Percentiles rank a stretch among this genome's conserved stretches.
These are phyloP conservation scores for Oplegnathus fasciatus DNA, from an alignment of 2,113 vertebrate genomes.

Conservation along the genomic window DNA sequence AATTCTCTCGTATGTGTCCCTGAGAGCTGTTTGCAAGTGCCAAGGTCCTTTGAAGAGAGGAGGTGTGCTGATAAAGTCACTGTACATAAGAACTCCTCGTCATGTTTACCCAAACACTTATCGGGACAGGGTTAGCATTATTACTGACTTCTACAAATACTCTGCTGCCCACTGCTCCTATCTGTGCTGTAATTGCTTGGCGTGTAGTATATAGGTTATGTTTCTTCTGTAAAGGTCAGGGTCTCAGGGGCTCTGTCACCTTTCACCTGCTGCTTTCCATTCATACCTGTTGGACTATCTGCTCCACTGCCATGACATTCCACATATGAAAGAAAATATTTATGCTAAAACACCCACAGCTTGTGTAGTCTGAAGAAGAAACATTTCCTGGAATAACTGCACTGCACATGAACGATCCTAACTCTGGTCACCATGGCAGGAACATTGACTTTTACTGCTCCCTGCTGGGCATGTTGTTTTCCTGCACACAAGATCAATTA, in stretches of 20 bases:
- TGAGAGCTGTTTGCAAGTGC: slow-evolving; percentile 4
- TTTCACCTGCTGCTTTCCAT: slow-evolving; percentile 12
- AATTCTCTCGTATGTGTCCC: not conserved
- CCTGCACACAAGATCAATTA: slow-evolving; percentile 11
- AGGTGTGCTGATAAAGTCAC: not conserved
- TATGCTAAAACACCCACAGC: not conserved
- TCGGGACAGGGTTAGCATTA: not conserved
- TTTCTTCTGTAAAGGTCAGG: slow-evolving; percentile 9
- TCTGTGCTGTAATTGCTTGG: not conserved
- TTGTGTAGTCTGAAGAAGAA: not conserved
- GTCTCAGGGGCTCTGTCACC: not conserved
- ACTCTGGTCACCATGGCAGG: not conserved
- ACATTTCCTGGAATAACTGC: not conserved
- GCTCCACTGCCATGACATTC: not conserved
- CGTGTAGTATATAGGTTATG: not conserved
- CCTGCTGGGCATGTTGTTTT: slow-evolving; percentile 51
- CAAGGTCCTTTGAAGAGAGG: not conserved
- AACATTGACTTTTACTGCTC: slow-evolving; percentile 10
- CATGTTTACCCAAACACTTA: not conserved
- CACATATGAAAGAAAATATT: not conserved
- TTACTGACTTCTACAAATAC: not conserved
- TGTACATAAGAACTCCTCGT: not conserved
- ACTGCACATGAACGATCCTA: not conserved
- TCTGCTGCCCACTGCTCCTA: not conserved
- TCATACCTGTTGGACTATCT: not conserved